Evolutionary conservation across 2,888 invertebrate species (phyloP).

Genomic region (Pseudanteris insignis): DNA sequence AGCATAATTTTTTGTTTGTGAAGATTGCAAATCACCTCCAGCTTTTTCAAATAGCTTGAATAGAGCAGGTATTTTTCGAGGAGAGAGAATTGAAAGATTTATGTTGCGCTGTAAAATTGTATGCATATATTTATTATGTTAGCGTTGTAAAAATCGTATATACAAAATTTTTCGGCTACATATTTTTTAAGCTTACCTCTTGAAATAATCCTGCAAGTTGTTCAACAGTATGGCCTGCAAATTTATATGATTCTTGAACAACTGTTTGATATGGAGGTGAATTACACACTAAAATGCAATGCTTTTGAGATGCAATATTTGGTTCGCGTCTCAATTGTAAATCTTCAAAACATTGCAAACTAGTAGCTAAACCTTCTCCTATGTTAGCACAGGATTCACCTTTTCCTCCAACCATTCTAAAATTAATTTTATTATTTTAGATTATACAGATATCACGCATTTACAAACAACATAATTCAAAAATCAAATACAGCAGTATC

Average conservation of each 20-base stretch:
- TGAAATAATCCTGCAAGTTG: constrained; percentile 81
- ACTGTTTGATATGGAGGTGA: constrained; percentile 91
- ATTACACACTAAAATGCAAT: constrained; percentile 87
- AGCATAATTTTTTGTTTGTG: constrained; percentile 89
- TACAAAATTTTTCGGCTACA: too few species aligned
- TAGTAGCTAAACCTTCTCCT: constrained; percentile 88
- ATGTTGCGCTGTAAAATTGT: constrained; percentile 78
- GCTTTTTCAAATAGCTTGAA: constrained; percentile 90
- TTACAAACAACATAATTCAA: too few species aligned
- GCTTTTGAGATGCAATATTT: constrained; percentile 71
- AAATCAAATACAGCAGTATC: too few species aligned
- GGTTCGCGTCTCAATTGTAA: constrained; percentile 72
- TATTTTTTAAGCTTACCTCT: constrained; percentile 70
- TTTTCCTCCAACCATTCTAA: constrained; percentile 86
- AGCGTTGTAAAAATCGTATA: too few species aligned
- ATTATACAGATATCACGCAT: too few species aligned
- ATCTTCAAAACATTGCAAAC: constrained; percentile 89
- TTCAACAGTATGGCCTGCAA: constrained; percentile 82
- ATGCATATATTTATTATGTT: too few species aligned
- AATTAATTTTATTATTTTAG: neutral
- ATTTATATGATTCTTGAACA: constrained; percentile 78
- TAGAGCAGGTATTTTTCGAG: constrained; percentile 86
- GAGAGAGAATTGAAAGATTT: constrained; percentile 87
- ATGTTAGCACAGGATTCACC: constrained; percentile 90
- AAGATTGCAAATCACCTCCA: constrained; percentile 82